Evolutionary conservation across 2,888 invertebrate genomes (phyloP).

Genomic region (Standfussiana lucernea): DNA sequence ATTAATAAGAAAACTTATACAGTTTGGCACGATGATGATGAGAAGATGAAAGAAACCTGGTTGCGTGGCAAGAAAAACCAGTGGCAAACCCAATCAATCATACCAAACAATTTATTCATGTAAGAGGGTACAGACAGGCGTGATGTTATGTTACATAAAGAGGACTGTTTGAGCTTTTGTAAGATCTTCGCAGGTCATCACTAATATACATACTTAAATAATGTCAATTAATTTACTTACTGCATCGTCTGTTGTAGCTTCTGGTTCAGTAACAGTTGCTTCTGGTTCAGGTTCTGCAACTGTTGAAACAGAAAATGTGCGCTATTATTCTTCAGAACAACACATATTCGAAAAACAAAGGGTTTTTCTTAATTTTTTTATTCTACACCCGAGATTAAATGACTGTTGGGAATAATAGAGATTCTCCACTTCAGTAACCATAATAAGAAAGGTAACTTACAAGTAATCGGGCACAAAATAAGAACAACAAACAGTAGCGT

Average conservation of each 20-base stretch:
- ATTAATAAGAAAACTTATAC: not conserved
- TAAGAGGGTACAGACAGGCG: not conserved
- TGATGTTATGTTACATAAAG: not conserved
- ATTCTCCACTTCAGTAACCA: not conserved
- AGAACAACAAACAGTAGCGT: conserved; percentile 30
- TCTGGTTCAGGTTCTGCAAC: conserved; percentile 46
- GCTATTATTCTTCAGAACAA: not conserved
- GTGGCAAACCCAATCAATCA: too few relatives aligned
- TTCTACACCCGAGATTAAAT: not conserved
- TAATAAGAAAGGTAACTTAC: conserved; percentile 38
- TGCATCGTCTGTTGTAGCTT: not conserved
- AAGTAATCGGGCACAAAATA: conserved; percentile 11
- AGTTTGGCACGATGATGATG: not conserved
- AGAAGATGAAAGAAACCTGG: not conserved
- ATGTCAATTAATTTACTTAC: conserved; percentile 38
- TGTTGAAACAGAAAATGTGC: conserved; percentile 17
- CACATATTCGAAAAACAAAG: not conserved
- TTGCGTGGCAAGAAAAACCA: not conserved
- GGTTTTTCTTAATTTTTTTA: not conserved
- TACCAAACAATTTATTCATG: not conserved
- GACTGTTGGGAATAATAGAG: not conserved
- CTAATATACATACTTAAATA: not conserved
- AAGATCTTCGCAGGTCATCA: not conserved
- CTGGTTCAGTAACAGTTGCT: conserved; percentile 14
- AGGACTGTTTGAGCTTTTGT: not conserved